A percentile compares a stretch with the other conserved stretches of the same genome.
Evolutionary conservation across 2,888 invertebrate genomes (phyloP).

Genomic region (Prosapia bicincta): DNA sequence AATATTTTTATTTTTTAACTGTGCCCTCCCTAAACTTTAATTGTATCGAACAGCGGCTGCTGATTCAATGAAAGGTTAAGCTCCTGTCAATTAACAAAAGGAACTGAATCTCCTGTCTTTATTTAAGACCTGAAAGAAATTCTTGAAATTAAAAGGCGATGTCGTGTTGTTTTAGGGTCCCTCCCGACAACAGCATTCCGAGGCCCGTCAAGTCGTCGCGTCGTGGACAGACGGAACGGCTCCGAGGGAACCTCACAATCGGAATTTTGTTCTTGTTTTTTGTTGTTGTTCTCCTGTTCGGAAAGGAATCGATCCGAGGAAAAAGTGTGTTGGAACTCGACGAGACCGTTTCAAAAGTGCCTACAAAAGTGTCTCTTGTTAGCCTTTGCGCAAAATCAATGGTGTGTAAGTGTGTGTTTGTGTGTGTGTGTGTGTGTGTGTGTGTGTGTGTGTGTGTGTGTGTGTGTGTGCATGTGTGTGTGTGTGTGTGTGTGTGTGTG

Average conservation of each 20-base stretch:
- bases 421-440: too few relatives aligned
- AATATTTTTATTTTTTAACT: too few relatives aligned
- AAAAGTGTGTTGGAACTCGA: background rate
- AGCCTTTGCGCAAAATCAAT: too few relatives aligned
- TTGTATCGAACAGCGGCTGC: background rate
- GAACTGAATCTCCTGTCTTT: conserved; percentile 16
- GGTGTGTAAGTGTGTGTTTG: too few relatives aligned
- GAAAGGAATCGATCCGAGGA: background rate
- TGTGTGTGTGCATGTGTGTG: background rate
- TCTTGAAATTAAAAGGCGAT: conserved; percentile 28
- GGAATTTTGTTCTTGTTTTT: background rate
- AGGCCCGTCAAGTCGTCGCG: background rate
- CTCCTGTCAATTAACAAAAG: conserved; percentile 22
- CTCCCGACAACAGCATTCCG: conserved; percentile 21
- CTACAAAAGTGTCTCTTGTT: too few relatives aligned
- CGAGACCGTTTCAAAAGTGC: background rate
- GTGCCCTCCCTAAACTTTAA: background rate
- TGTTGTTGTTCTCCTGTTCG: background rate
- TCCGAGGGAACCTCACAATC: background rate
- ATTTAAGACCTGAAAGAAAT: conserved; percentile 26
- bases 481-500: background rate
- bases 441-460: too few relatives aligned
- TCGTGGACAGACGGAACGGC: background rate
- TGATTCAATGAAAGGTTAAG: background rate
- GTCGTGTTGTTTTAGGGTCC: conserved; percentile 19